Evolutionary conservation across 1,140 invertebrate genomes (phyloP), one percentile per base, ranked within the genome.

Genomic region (Pseudomyrmex sp.): DNA sequence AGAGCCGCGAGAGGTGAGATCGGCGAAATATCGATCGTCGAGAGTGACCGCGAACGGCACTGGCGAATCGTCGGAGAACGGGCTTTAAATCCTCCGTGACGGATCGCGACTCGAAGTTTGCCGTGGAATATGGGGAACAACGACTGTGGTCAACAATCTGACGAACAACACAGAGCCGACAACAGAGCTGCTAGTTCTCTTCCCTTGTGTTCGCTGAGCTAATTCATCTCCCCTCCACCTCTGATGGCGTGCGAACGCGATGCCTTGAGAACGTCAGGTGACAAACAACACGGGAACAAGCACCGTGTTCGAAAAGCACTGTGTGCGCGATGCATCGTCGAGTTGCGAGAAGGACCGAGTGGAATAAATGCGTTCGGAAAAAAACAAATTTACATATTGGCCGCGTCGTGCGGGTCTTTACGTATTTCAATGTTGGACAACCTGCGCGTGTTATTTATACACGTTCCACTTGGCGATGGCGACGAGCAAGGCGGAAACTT

Each of bases 11-110:
- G 73, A 35, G 35, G 35, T 74, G 79, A 83, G 84, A 82, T 65
- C 61, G 68, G 48, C 62, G 68, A 35, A 7, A 7, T 89, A 89
- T 89, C 68, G 88, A 89, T 89, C 87, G 87, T 85, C 35, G 68
- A 35, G 4, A 23, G 7, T 10, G 35, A 35, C 23, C 18, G 52
- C 12, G 46, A 8, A 15, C 23, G 20, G 54, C 12, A 35, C 35
- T 35, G n/a, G 23, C 35, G 54, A 59, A 7, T 26, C 23, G 54
- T 35, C 5, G 35, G 35, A 12, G 20, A 54, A 26, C 7, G 10
- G 5, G 0, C 18, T 54, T 46, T 1, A 13, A 15, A 56, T n/a
- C 4, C 9, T 56, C 5, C 35, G 35, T 35, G 35, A 9, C 20
- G 59, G 35, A 44, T 10, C n/a, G 15, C 54, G 26, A 44, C 12